phyloP scores from a whole-genome alignment of 30 jellyfish, hydroid and myxozoan genomes.

The Turritopsis rubra region DNA sequence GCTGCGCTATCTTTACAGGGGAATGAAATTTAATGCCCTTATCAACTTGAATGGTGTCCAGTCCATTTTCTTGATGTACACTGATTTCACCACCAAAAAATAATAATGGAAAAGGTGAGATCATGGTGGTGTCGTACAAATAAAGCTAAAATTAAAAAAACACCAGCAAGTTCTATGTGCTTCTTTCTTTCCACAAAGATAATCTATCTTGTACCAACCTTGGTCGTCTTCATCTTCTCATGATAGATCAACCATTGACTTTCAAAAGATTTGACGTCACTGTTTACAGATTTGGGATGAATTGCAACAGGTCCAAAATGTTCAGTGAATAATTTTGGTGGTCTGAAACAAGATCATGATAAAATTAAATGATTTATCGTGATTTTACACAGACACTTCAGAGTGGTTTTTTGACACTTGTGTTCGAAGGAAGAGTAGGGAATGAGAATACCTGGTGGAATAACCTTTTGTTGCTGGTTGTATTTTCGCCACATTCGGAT shows the following conservation, averaged over 20 bases:
- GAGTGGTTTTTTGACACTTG: neutral
- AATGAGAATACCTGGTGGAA: neutral
- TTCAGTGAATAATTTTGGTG: conserved; percentile 53
- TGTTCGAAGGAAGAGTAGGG: neutral
- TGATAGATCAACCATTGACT: conserved; percentile 67
- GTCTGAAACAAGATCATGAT: conserved; percentile 39
- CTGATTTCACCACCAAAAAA: conserved; percentile 72
- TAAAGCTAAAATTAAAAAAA: conserved; percentile 36
- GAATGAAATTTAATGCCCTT: conserved; percentile 71
- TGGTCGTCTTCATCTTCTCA: conserved; percentile 57
- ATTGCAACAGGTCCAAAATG: conserved; percentile 53
- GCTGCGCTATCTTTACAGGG: conserved; percentile 49
- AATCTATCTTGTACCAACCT: conserved; percentile 25
- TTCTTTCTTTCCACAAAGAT: neutral
- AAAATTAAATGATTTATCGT: no score
- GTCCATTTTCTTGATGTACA: conserved; percentile 56
- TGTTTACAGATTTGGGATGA: conserved; percentile 74
- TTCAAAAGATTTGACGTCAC: conserved; percentile 37
- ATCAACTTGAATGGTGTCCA: conserved; percentile 53
- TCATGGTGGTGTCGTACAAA: conserved; percentile 57
- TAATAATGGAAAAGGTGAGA: conserved; percentile 70
- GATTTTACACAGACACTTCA: neutral
- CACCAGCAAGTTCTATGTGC: neutral
- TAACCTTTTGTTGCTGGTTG: neutral
- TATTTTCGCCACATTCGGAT: conserved; percentile 78